A percentile compares a stretch with the other conserved stretches of the same genome.
Evolutionary conservation across 1,140 invertebrate genomes (phyloP).

Genomic region (Hypsibius dujardini): DNA sequence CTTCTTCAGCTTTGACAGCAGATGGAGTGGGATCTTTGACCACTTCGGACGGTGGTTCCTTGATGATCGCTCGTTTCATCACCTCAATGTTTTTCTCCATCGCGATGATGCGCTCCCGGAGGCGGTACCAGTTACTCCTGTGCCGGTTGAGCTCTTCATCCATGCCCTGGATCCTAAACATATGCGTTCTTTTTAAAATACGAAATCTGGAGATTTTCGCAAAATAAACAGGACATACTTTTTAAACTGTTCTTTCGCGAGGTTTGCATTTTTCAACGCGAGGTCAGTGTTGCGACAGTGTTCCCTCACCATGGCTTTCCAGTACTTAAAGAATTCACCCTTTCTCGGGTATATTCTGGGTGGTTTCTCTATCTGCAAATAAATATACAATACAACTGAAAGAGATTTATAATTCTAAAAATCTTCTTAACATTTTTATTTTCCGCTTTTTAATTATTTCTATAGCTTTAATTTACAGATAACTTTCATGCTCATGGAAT

Average conservation of each 20-base stretch:
- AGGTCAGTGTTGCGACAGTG: background rate
- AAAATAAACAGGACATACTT: background rate
- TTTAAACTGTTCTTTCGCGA: conserved; percentile 8
- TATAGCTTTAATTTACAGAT: too few species aligned
- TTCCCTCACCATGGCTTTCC: conserved; percentile 8
- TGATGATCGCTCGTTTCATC: background rate
- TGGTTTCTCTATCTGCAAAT: background rate
- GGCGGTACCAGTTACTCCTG: conserved; percentile 9
- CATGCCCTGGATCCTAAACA: background rate
- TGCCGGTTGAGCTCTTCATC: conserved; percentile 13
- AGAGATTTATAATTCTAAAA: too few species aligned
- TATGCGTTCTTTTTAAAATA: background rate
- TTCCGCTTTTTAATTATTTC: too few species aligned
- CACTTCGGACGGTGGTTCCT: too few species aligned
- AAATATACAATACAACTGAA: too few species aligned
- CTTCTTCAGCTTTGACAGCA: too few species aligned
- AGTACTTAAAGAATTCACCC: conserved; percentile 7
- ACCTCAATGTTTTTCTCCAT: background rate
- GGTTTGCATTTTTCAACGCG: background rate
- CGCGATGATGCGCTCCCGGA: conserved; percentile 7
- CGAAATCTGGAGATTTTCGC: too few species aligned
- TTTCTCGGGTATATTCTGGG: background rate
- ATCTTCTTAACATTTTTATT: too few species aligned
- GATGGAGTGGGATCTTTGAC: too few species aligned
- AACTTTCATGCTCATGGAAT: too few species aligned